These are phyloP conservation scores for Meandrusa payeni DNA, from an alignment of 2,888 invertebrate genomes.

Conservation along the genomic window DNA sequence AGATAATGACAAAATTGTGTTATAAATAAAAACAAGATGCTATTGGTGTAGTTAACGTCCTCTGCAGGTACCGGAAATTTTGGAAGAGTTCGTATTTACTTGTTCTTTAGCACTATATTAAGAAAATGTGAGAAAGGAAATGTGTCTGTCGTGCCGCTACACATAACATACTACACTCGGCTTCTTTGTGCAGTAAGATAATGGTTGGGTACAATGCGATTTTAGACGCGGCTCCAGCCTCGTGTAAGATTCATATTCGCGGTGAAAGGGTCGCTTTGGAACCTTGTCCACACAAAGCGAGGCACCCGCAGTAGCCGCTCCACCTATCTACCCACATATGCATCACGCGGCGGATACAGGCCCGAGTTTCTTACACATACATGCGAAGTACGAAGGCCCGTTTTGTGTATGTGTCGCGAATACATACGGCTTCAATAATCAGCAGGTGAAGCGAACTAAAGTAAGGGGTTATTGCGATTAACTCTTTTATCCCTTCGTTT, in stretches of 20 bases:
- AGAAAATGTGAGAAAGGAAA: constrained; percentile 80
- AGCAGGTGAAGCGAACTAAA: constrained; percentile 79
- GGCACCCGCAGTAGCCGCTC: constrained; percentile 74
- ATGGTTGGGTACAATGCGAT: constrained; percentile 47
- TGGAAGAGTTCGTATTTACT: constrained; percentile 61
- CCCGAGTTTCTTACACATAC: constrained; percentile 75
- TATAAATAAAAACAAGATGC: no score
- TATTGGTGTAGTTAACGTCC: no score
- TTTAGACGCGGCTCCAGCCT: constrained; percentile 54
- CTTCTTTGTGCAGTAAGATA: constrained; percentile 62
- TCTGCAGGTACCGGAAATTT: constrained; percentile 54
- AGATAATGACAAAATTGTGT: no score
- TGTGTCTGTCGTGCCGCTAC: constrained; percentile 66
- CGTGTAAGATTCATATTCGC: constrained; percentile 71
- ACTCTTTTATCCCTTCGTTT: constrained; percentile 80
- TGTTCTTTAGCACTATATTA: constrained; percentile 66
- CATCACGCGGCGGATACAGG: constrained; percentile 75
- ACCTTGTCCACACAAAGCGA: constrained; percentile 64
- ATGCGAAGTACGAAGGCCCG: constrained; percentile 72
- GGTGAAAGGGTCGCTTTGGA: constrained; percentile 61
- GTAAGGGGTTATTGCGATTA: constrained; percentile 79
- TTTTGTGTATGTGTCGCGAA: constrained; percentile 73
- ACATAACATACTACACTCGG: constrained; percentile 57
- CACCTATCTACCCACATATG: constrained; percentile 73
- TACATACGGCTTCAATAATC: constrained; percentile 79